Evolutionary conservation across 2,888 invertebrate species (phyloP).

Genomic region (Hedya salicella): DNA sequence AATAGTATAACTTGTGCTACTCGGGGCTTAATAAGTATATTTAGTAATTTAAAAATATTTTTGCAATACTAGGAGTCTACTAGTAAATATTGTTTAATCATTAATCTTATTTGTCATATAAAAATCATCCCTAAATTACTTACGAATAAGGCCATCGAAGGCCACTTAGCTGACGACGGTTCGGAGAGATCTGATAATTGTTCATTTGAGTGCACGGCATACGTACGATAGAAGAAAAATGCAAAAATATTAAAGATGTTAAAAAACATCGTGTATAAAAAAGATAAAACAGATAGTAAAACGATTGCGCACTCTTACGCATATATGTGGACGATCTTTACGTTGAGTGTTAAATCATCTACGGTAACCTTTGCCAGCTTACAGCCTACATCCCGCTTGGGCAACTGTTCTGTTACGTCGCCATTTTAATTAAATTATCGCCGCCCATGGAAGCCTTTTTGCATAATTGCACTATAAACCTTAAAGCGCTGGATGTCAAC

Average conservation of each 20-base stretch:
- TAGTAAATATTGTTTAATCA: no score
- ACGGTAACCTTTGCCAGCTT: conserved; percentile 28
- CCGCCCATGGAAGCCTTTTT: conserved; percentile 37
- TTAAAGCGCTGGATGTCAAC: conserved; percentile 26
- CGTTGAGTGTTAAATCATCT: conserved; percentile 9
- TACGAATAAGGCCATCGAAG: no score
- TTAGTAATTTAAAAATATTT: no score
- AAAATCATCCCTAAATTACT: no score
- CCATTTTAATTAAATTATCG: conserved; percentile 40
- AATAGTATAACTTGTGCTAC: no score
- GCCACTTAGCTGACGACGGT: no score
- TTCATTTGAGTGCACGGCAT: no score
- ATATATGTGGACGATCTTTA: conserved; percentile 11
- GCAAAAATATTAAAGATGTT: no score
- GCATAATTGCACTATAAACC: conserved; percentile 34
- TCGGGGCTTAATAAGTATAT: no score
- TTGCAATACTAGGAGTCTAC: no score
- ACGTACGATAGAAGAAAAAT: background rate
- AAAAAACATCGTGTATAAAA: background rate
- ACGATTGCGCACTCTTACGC: conserved; percentile 24
- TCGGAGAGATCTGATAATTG: no score
- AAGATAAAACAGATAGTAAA: conserved; percentile 7
- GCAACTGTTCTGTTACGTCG: conserved; percentile 33
- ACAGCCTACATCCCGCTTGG: conserved; percentile 38
- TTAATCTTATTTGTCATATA: no score